Evolutionary conservation across 1,140 invertebrate genomes (phyloP).

Genomic region (Drosophila carrolli): DNA sequence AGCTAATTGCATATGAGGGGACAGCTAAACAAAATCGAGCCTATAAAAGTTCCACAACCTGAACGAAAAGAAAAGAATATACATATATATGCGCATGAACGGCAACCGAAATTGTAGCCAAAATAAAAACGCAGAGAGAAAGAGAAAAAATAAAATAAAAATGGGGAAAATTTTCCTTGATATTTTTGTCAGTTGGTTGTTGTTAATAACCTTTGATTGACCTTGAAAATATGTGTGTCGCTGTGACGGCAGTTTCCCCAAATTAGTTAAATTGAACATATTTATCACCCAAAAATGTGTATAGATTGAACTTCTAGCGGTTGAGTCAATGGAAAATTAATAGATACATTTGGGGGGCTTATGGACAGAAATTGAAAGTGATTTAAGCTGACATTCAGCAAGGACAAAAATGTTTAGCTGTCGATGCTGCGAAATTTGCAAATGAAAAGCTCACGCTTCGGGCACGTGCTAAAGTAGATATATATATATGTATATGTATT

Average conservation of each 20-base stretch:
- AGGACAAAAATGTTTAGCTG: conserved; percentile 64
- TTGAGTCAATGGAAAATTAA: conserved; percentile 48
- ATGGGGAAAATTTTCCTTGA: conserved; percentile 63
- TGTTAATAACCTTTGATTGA: conserved; percentile 83
- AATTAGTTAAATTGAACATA: conserved; percentile 77
- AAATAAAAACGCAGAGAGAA: conserved; percentile 43
- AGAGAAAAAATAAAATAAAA: conserved; percentile 33
- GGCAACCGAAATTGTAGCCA: conserved; percentile 46
- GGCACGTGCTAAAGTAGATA: conserved; percentile 47
- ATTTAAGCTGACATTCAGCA: conserved; percentile 77
- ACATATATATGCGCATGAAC: conserved; percentile 7
- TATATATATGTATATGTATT: conserved; percentile 10
- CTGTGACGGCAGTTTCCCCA: conserved; percentile 33
- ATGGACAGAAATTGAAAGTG: conserved; percentile 54
- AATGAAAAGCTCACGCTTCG: conserved; percentile 60
- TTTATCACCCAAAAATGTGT: conserved; percentile 39
- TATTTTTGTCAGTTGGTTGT: conserved; percentile 62
- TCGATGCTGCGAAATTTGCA: conserved; percentile 30
- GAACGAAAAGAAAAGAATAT: conserved; percentile 35
- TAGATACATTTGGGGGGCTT: conserved; percentile 25
- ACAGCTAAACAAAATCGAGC: conserved; percentile 35
- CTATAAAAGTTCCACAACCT: conserved; percentile 48
- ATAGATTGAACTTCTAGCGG: conserved; percentile 22
- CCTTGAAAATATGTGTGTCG: conserved; percentile 75
- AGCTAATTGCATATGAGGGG: conserved; percentile 47